Evolutionary conservation across 2,888 invertebrate species (phyloP).

Genomic region (Ochropleura plecta): DNA sequence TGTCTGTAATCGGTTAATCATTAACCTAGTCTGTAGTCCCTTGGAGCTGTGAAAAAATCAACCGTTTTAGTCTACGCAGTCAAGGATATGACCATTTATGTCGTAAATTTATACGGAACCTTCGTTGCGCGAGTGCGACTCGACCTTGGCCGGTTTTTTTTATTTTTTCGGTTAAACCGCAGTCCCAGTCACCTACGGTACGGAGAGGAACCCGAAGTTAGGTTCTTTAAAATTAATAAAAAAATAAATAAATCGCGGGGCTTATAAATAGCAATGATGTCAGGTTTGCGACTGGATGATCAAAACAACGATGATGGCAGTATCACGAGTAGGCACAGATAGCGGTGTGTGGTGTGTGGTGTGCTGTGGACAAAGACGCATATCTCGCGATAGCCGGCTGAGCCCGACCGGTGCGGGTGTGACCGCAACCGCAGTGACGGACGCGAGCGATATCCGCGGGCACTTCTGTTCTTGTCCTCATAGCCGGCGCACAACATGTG

Average conservation of each 20-base stretch:
- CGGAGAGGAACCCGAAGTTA: not conserved
- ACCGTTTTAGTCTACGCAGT: too few species aligned
- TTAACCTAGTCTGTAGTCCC: too few species aligned
- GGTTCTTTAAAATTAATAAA: not conserved
- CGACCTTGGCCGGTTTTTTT: too few species aligned
- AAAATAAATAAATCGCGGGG: not conserved
- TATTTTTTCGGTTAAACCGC: not conserved
- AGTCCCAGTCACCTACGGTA: not conserved
- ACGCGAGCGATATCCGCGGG: conserved; percentile 1
- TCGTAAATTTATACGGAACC: too few species aligned
- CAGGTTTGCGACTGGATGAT: not conserved
- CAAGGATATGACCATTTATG: too few species aligned
- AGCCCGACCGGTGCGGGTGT: not conserved
- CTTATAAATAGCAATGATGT: conserved; percentile 2
- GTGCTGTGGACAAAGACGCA: conserved; percentile 24
- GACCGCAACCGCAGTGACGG: conserved; percentile 53
- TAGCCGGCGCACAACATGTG: not conserved
- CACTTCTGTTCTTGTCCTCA: conserved; percentile 12
- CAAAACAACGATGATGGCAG: conserved; percentile 12
- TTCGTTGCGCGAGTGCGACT: too few species aligned
- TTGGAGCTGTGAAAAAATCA: too few species aligned
- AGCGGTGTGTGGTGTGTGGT: not conserved
- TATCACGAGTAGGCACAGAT: conserved; percentile 22
- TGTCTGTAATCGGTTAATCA: too few species aligned
- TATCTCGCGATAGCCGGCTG: conserved; percentile 24